Evolutionary conservation across 2,888 invertebrate genomes (phyloP), one percentile per base, ranked within the genome.

Genomic region (Callyntrura guangdongensis): DNA sequence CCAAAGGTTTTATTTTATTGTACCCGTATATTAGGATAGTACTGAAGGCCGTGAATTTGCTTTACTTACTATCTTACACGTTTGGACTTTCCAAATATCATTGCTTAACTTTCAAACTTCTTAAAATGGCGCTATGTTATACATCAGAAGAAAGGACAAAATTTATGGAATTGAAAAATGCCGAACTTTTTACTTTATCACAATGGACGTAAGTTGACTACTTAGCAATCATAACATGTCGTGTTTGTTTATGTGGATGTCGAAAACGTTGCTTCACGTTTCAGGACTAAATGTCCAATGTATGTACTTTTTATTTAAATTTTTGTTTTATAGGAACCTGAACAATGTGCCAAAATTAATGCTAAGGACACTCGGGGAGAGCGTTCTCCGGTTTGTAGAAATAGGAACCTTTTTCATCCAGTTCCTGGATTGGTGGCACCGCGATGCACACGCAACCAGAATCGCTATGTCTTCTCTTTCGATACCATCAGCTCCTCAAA

Each of bases 321-420:
- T 9, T 67, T 6, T 72, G 0, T 36, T 36, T 72, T 6, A 4
- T 17, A 89, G 89, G 47, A 88, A 89, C 83, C 81, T 77, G 2
- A 77, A 49, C 20, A 90, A 85, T 11, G 0, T 87, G 12, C 92
- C 92, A 1, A 82, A 88, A 25, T 56, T 92, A 11, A 3, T 87
- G 6, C 25, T 92, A 4, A 22, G 92, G 5, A 53, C 90, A 8
- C 56, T 92, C 3, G 92, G 92, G 14, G 92, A 92, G 86, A 91
- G 92, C 53, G 86, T 83, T n/a, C 81, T 92, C 11, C 86, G 91
- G 79, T 81, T 64, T 0, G 92, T 93, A 20, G 93, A 93, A 72
- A 83, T 92, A 11, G 93, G 93, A 11, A 92, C 93, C 0, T 93
- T 93, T 84, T 92, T 92, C 56, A 91, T 92, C n/a, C 93, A 93